These are phyloP conservation scores for Cyanoramphus novaezelandiae DNA, from an alignment of 2,113 vertebrate genomes.

Conservation along the genomic window DNA sequence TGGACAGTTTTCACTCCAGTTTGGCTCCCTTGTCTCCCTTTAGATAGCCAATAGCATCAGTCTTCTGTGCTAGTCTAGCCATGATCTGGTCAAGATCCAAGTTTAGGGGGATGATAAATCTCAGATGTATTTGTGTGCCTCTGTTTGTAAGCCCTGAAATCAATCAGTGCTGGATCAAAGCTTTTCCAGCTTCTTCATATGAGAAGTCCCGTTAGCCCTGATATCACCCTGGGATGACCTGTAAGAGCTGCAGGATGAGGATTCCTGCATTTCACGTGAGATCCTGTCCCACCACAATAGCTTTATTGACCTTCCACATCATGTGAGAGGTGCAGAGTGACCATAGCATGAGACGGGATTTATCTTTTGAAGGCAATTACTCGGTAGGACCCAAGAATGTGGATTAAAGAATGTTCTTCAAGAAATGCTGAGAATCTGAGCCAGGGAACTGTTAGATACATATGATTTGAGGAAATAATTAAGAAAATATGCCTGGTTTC, in stretches of 20 bases:
- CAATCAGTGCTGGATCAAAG: neutral
- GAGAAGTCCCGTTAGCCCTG: neutral
- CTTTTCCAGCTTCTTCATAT: neutral
- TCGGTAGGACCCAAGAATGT: slow-evolving; percentile 3
- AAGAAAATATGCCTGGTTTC: slow-evolving; percentile 49
- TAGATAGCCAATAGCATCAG: accelerated
- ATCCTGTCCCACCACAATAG: neutral
- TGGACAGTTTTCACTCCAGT: neutral
- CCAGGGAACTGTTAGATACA: neutral
- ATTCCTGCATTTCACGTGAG: neutral
- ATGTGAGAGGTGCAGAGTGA: neutral
- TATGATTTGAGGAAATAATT: slow-evolving; percentile 53
- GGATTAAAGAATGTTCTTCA: slow-evolving; percentile 9
- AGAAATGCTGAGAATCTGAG: neutral
- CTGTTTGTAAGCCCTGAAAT: neutral
- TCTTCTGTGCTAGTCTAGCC: neutral
- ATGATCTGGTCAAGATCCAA: neutral
- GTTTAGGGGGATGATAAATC: neutral
- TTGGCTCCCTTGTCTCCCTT: neutral
- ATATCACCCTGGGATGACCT: neutral
- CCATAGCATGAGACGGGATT: neutral
- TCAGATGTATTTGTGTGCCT: neutral
- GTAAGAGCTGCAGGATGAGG: neutral
- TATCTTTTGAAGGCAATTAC: neutral
- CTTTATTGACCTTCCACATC: neutral